phyloP scores from a whole-genome alignment of 2,888 invertebrate species.

The Petrophora chlorosata region DNA sequence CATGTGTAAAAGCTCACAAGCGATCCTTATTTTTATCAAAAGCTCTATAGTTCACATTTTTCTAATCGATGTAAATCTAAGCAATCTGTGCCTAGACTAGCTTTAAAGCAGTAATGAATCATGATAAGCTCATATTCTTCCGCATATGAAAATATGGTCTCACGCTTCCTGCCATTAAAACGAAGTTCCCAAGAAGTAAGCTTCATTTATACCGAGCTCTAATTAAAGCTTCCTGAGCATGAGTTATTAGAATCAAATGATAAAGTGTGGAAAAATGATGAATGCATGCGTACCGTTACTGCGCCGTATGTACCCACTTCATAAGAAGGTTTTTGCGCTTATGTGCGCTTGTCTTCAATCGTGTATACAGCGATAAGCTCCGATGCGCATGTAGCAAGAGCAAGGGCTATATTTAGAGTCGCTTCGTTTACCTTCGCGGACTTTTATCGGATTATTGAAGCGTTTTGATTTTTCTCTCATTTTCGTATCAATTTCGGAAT shows the following conservation, averaged over 20 bases:
- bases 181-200: slow-evolving; percentile 8
- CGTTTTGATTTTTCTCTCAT: slow-evolving; percentile 24
- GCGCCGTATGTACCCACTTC: slow-evolving; percentile 48
- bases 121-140: not conserved
- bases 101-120: not conserved
- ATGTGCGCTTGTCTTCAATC: slow-evolving; percentile 64
- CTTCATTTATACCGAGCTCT: slow-evolving; percentile 10
- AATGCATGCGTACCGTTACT: slow-evolving; percentile 52
- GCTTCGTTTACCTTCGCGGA: slow-evolving; percentile 61
- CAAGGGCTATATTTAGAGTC: slow-evolving; percentile 71
- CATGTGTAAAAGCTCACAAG: too few relatives aligned
- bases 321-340: slow-evolving; percentile 67
- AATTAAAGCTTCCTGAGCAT: slow-evolving; percentile 21
- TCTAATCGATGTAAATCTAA: too few relatives aligned
- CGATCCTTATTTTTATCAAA: too few relatives aligned
- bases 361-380: slow-evolving; percentile 74
- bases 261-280: slow-evolving; percentile 58
- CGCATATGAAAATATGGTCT: slow-evolving; percentile 2
- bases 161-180: slow-evolving; percentile 11
- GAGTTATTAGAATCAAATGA: slow-evolving; percentile 33
- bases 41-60: too few relatives aligned
- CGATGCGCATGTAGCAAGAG: slow-evolving; percentile 67
- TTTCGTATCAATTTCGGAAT: not conserved
- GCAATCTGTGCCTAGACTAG: too few relatives aligned
- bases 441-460: slow-evolving; percentile 48